Base-by-base conservation (phyloP, 1,140 invertebrate species). In the Caenorhabditis latens region DNA sequence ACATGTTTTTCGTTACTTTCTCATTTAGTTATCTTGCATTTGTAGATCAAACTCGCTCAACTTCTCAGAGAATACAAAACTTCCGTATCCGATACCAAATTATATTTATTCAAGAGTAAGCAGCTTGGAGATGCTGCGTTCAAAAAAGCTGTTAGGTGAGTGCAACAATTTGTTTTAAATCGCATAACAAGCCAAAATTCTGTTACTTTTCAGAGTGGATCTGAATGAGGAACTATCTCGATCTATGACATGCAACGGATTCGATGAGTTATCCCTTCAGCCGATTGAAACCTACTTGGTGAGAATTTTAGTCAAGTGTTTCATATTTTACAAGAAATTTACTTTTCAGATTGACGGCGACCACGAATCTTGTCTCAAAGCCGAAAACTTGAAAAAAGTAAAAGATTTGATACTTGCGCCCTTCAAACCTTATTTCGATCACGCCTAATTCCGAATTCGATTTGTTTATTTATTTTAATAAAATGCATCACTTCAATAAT, bases 91-190 rank as follows among this genome's bases (percentile, higher is more conserved):
- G 63, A 85, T 11, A 85, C 84, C 9, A 89, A 88, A 48, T 42
- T 89, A 21, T 86, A 84, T 40, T 71, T 89, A 16, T 89, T 89
- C 65, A 89, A 89, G 43, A 84, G 75, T 24, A 61, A 85, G 50
- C 57, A 88, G 40, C 61, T 89, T 21, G 88, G 87, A 58, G 86
- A 85, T 21, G 85, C 88, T 9, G 88, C 83, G 0, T 85, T 89
- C 42, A 82, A 87, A 40, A 71, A 86, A 63, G 75, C 86, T 83
- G 75, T 86, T 57, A 83, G 58, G 75, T 88, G n/a, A 8, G n/a
- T 46, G 11, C 9, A 8, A 55, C 0, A 24, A 0, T 21, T 4
- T 7, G 40, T 19, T 43, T 19, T 9, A 6, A 21, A 65, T 65
- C 2, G 43, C 9, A 7, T 21, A 1, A 13, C 2, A 32, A 1